These are phyloP conservation scores for Notechis scutatus DNA, from an alignment of 2,113 vertebrate species.

Conservation along the genomic window DNA sequence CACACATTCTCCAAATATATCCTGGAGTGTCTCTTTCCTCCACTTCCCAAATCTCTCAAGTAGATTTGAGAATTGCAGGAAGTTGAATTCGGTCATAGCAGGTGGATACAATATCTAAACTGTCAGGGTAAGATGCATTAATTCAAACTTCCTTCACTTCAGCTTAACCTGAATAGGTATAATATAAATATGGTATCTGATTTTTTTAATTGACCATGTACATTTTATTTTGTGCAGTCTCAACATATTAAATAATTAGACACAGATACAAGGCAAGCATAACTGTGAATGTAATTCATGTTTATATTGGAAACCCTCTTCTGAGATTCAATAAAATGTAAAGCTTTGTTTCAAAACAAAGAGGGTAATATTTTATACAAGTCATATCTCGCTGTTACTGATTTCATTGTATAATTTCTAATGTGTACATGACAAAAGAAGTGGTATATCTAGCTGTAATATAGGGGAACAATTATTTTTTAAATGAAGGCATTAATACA, in stretches of 20 bases:
- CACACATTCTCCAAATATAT: background rate
- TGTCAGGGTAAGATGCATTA: background rate
- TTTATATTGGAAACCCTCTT: constrained; percentile 35
- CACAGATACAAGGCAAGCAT: background rate
- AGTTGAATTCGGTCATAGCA: background rate
- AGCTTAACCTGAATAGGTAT: background rate
- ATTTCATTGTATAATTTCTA: constrained; percentile 31
- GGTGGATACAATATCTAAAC: background rate
- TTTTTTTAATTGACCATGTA: constrained; percentile 7
- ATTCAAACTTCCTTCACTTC: background rate
- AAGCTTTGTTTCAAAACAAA: constrained; percentile 31
- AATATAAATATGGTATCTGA: constrained; percentile 8
- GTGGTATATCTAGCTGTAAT: constrained; percentile 52
- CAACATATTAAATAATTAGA: constrained; percentile 19
- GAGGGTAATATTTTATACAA: constrained; percentile 10
- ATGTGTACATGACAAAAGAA: constrained; percentile 34
- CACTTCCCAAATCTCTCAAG: background rate
- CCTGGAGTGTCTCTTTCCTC: background rate
- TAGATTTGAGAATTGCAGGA: background rate
- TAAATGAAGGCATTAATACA: constrained; percentile 62
- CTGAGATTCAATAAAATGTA: constrained; percentile 41
- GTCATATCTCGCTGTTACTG: constrained; percentile 32
- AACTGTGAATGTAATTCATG: constrained; percentile 47
- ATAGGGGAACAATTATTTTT: constrained; percentile 54
- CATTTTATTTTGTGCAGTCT: constrained; percentile 19